Evolutionary conservation across 2,113 vertebrate genomes (phyloP).

Genomic region (Bubalus kerabau): DNA sequence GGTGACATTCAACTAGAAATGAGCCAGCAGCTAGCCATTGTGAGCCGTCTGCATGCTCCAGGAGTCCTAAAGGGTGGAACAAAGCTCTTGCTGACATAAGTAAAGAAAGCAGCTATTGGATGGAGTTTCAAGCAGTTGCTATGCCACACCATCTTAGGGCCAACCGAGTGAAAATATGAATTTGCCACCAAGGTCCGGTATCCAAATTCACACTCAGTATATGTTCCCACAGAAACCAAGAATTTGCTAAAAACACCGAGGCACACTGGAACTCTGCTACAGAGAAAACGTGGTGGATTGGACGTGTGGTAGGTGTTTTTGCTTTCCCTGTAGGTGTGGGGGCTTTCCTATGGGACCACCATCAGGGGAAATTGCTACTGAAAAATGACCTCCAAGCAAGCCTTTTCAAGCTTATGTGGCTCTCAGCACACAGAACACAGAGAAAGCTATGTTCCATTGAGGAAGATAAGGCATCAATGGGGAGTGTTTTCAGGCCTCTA

Average conservation of each 20-base stretch:
- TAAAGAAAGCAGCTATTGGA: not conserved
- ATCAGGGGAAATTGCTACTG: not conserved
- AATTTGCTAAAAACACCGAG: not conserved
- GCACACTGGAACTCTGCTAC: not conserved
- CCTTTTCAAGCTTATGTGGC: not conserved
- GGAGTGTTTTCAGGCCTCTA: not conserved
- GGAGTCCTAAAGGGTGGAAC: not conserved
- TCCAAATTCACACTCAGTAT: not conserved
- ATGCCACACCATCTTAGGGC: accelerated
- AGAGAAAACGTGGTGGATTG: not conserved
- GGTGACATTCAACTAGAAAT: not conserved
- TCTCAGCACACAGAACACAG: not conserved
- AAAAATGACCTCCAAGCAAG: not conserved
- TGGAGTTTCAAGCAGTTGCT: not conserved
- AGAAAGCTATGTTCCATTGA: not conserved
- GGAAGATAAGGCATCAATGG: not conserved
- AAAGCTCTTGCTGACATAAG: not conserved
- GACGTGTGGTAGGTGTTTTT: not conserved
- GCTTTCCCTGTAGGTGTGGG: not conserved
- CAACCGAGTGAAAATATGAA: not conserved
- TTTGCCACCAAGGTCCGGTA: not conserved
- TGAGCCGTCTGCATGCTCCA: not conserved
- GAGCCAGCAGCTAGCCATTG: not conserved
- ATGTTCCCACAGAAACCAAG: not conserved
- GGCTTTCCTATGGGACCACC: not conserved